Conservation (phyloP, 2,797 vertebrate species). For the Odontamblyopus lacepedii region DNA sequence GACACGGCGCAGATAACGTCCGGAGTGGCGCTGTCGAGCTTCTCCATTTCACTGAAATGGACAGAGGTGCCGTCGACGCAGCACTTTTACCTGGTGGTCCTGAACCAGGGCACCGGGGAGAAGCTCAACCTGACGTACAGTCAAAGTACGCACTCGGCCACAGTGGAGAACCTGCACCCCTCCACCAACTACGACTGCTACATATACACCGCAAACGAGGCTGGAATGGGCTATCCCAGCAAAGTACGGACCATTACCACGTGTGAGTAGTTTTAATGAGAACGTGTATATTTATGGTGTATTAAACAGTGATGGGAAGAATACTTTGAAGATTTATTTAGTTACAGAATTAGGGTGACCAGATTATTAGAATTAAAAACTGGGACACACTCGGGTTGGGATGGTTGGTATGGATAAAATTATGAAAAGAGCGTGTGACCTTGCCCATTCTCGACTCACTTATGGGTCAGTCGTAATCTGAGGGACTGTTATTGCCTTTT, state of each 20-base stretch:
- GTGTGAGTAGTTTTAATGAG: slow-evolving; percentile 60
- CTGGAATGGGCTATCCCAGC: slow-evolving; percentile 68
- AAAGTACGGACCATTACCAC: slow-evolving; percentile 72
- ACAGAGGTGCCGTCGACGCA: slow-evolving; percentile 49
- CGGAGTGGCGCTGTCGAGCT: slow-evolving; percentile 61
- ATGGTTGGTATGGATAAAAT: no score
- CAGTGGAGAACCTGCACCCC: slow-evolving; percentile 58
- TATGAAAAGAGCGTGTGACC: no score
- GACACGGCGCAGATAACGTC: slow-evolving; percentile 66
- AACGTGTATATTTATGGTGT: neutral
- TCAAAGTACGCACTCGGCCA: slow-evolving; percentile 11
- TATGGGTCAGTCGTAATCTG: no score
- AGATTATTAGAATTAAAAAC: no score
- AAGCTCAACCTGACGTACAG: slow-evolving; percentile 48
- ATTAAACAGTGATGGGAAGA: no score
- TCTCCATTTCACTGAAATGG: slow-evolving; percentile 69
- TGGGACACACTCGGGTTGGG: no score
- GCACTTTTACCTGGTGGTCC: slow-evolving; percentile 61
- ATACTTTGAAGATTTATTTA: no score
- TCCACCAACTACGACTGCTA: slow-evolving; percentile 67
- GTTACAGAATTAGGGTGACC: no score
- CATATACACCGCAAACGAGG: slow-evolving; percentile 68
- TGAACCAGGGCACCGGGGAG: slow-evolving; percentile 13
- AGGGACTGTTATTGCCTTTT: no score
- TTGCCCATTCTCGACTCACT: no score